phyloP scores from a whole-genome alignment of 2,888 invertebrate genomes.

The Nemurella pictetii region DNA sequence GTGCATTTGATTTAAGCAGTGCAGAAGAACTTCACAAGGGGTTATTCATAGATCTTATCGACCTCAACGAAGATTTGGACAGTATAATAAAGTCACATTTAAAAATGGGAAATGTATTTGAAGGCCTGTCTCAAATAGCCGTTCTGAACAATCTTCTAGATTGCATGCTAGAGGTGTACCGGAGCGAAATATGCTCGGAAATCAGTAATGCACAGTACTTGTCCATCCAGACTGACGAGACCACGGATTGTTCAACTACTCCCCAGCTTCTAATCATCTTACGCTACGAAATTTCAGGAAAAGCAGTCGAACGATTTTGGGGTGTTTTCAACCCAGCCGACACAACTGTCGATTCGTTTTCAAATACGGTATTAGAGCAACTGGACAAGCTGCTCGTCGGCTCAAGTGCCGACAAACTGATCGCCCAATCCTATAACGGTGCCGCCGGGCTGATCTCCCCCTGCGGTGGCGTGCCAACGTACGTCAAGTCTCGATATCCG shows the following conservation, averaged over 20 bases:
- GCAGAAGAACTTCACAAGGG: slow-evolving; percentile 44
- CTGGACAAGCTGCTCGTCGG: slow-evolving; percentile 36
- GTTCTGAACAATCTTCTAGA: slow-evolving; percentile 44
- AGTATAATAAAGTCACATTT: slow-evolving; percentile 44
- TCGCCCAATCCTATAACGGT: slow-evolving; percentile 47
- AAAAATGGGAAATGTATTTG: slow-evolving; percentile 45
- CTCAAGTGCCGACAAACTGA: slow-evolving; percentile 42
- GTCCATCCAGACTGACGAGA: slow-evolving; percentile 47
- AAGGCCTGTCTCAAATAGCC: slow-evolving; percentile 46
- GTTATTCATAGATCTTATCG: slow-evolving; percentile 46
- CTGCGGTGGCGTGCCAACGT: slow-evolving; percentile 45
- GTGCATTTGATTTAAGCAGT: slow-evolving; percentile 48
- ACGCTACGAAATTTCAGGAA: slow-evolving; percentile 44
- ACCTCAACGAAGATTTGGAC: slow-evolving; percentile 46
- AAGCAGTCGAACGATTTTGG: slow-evolving; percentile 46
- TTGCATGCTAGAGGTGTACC: slow-evolving; percentile 46
- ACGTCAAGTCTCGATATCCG: slow-evolving; percentile 44
- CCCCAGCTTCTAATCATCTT: slow-evolving; percentile 46
- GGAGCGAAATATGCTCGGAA: slow-evolving; percentile 45
- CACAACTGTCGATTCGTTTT: slow-evolving; percentile 41
- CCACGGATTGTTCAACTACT: slow-evolving; percentile 45
- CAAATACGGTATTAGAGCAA: slow-evolving; percentile 38
- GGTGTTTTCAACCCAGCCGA: slow-evolving; percentile 43
- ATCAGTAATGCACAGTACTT: slow-evolving; percentile 43
- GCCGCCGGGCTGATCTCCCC: slow-evolving; percentile 45